Evolutionary conservation across 2,113 vertebrate species (phyloP).

Genomic region (Lagopus muta): DNA sequence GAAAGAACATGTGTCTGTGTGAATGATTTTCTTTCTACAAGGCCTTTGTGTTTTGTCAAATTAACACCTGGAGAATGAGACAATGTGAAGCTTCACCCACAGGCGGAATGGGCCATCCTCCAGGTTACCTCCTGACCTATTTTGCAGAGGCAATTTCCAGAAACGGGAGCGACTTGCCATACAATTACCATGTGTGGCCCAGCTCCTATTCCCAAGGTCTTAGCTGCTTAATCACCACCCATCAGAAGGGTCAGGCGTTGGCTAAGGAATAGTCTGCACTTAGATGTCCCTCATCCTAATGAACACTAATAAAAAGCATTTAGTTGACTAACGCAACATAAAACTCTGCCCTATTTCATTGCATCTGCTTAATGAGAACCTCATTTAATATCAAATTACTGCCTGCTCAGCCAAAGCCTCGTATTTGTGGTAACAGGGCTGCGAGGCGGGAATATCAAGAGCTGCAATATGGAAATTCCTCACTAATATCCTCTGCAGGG

Average conservation of each 20-base stretch:
- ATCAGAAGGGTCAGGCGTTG: conserved; percentile 59
- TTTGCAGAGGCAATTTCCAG: conserved; percentile 41
- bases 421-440: conserved; percentile 78
- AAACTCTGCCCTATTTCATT: conserved; percentile 73
- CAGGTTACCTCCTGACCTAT: conserved; percentile 55
- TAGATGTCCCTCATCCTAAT: conserved; percentile 84
- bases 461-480: conserved; percentile 90
- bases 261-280: conserved; percentile 78
- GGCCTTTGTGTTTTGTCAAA: conserved; percentile 77
- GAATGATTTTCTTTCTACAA: conserved; percentile 29
- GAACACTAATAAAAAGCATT: conserved; percentile 86
- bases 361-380: conserved; percentile 85
- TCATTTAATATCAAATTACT: conserved; percentile 87
- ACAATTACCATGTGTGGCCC: conserved; percentile 74
- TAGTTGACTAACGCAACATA: conserved; percentile 79
- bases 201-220: conserved; percentile 33
- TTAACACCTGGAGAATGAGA: conserved; percentile 72
- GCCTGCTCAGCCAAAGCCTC: conserved; percentile 78
- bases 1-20: not conserved
- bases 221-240: conserved; percentile 76
- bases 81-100: conserved; percentile 50
- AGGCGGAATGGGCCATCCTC: conserved; percentile 22
- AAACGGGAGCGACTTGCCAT: not conserved
- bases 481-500: conserved; percentile 82
- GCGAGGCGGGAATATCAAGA: conserved; percentile 87